Base-by-base conservation (phyloP, 2,888 invertebrate species). In the Hypomecis punctinalis region DNA sequence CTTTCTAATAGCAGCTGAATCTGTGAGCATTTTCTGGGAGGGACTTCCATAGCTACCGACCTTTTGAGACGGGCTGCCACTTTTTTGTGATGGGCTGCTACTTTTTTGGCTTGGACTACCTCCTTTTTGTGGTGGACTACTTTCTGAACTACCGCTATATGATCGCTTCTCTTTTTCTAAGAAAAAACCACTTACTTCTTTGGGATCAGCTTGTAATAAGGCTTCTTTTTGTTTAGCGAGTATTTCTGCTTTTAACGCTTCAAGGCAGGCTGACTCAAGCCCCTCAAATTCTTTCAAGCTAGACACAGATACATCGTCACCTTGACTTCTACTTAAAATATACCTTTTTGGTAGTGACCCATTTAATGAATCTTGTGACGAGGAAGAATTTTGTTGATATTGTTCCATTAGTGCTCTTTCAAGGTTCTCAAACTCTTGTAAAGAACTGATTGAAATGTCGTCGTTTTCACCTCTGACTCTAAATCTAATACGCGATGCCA, bases 211-310 rank as follows among this genome's bases (percentile, higher is more conserved):
- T 58, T 94, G 84, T 6, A 98, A 86, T 58, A 97, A 83, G 23
- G 96, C 96, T 77, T 97, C 98, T 83, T 98, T 98, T 86, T 97
- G 97, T 77, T 96, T 96, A 0, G 97, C 97, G 67, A 96, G 95
- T 51, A 96, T 94, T 90, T 98, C 98, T 57, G 97, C 96, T 75
- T 95, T 94, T 69, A 97, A 95, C 0, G 96, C 97, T 83, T 97
- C 97, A 51, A 96, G 94, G 77, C 98, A 97, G 33, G 98, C 98
- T 67, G 95, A 96, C 89, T 99, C 98, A 1, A 98, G 86, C 0
- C 97, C 97, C 92, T 99, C 98, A 84, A 98, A 98, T 84, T 99
- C 98, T 84, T 97, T 97, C 33, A 98, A 90, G 47, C 98, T 98
- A 6, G 96, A 97, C 37, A 97, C 90, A 2, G 98, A 98, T 49